Conservation (phyloP, 2,113 vertebrate species). For the Dipodomys spectabilis region DNA sequence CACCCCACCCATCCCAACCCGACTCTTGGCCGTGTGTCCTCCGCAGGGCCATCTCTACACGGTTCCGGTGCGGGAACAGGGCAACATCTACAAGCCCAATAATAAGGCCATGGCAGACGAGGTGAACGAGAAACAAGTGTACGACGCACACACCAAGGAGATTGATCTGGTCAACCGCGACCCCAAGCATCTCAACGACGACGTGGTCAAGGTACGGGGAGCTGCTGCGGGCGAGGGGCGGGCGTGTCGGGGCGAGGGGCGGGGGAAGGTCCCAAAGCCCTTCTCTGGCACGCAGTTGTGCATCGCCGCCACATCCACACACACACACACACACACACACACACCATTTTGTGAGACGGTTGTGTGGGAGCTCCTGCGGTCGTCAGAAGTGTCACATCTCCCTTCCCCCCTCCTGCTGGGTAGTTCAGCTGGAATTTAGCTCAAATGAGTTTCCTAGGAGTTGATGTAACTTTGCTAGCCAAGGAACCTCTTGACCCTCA, state of each 20-base stretch:
- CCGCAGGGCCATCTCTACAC: conserved; percentile 93
- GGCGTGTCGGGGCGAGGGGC: not conserved
- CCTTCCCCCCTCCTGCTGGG: not conserved
- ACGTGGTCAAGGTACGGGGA: conserved; percentile 95
- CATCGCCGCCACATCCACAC: not conserved
- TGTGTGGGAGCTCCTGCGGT: not conserved
- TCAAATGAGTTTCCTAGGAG: not conserved
- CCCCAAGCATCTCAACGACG: conserved; percentile 96
- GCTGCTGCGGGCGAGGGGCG: not conserved
- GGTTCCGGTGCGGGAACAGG: conserved; percentile 95
- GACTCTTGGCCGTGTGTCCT: conserved; percentile 54
- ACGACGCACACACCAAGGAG: conserved; percentile 96
- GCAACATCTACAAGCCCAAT: conserved; percentile 99
- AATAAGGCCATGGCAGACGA: conserved; percentile 98
- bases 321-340: no score
- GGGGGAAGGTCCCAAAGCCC: not conserved
- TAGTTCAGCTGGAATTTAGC: conserved; percentile 15
- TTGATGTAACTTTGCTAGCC: not conserved
- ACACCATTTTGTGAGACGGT: not conserved
- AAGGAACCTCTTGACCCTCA: not conserved
- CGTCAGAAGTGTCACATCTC: not conserved
- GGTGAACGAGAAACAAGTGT: conserved; percentile 91
- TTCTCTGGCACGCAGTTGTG: not conserved
- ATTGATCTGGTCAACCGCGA: conserved; percentile 98
- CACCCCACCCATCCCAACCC: no score